Evolutionary conservation across 1,140 invertebrate genomes (phyloP).

Genomic region (Drosophila sp.): DNA sequence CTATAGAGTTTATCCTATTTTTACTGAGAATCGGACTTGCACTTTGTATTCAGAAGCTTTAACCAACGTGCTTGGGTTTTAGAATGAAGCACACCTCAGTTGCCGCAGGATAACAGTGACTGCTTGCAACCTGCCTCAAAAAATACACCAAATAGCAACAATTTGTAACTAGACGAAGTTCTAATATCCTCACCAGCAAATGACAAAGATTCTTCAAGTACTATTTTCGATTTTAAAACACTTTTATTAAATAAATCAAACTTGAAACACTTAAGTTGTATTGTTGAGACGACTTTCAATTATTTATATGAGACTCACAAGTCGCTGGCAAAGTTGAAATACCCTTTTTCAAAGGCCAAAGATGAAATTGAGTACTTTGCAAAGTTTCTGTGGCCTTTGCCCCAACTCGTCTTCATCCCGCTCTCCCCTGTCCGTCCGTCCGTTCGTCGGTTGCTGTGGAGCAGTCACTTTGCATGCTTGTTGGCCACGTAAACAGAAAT

Average conservation of each 20-base stretch:
- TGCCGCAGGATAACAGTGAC: slow-evolving; percentile 3
- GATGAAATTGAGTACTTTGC: slow-evolving; percentile 30
- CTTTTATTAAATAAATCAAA: too few species aligned
- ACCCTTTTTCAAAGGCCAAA: neutral
- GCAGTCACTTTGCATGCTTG: slow-evolving; percentile 38
- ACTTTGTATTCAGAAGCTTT: slow-evolving; percentile 29
- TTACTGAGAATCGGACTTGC: slow-evolving; percentile 22
- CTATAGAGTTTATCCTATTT: slow-evolving; percentile 9
- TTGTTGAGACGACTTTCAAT: too few species aligned
- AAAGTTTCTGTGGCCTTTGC: slow-evolving; percentile 30
- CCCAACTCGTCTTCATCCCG: neutral
- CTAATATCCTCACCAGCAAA: neutral
- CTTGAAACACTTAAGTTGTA: too few species aligned
- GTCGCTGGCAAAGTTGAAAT: neutral
- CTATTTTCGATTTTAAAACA: too few species aligned
- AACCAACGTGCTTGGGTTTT: slow-evolving; percentile 39
- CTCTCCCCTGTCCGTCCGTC: neutral
- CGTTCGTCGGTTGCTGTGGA: neutral
- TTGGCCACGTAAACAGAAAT: slow-evolving; percentile 53
- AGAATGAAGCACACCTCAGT: slow-evolving; percentile 20
- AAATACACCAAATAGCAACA: neutral
- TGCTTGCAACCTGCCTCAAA: neutral
- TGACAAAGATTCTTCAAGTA: too few species aligned
- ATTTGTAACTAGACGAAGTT: neutral
- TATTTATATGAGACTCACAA: neutral